Evolutionary conservation across 2,797 vertebrate genomes (phyloP).

Genomic region (Sebastes vulpes): DNA sequence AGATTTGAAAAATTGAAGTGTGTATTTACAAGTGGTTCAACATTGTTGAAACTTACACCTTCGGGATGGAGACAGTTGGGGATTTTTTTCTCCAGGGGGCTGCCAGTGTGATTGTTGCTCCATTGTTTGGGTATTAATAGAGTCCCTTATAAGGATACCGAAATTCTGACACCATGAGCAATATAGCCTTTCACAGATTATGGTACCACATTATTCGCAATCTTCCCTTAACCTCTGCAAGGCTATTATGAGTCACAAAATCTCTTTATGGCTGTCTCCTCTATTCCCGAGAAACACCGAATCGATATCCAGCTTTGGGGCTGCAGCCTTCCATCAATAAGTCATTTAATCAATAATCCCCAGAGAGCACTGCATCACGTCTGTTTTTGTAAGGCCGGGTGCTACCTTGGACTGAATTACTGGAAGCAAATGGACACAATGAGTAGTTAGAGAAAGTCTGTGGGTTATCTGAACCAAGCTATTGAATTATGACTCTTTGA

Average conservation of each 20-base stretch:
- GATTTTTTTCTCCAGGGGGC: neutral
- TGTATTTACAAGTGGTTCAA: neutral
- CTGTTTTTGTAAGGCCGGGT: constrained; percentile 19
- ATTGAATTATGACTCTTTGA: neutral
- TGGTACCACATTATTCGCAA: neutral
- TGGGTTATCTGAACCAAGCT: neutral
- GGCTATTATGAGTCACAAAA: constrained; percentile 30
- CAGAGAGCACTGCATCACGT: constrained; percentile 9
- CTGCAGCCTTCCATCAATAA: constrained; percentile 52
- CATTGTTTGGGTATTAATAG: neutral
- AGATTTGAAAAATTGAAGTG: neutral
- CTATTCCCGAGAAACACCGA: constrained; percentile 22
- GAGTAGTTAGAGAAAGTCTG: neutral
- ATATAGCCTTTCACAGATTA: constrained; percentile 1
- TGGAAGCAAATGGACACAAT: constrained; percentile 1
- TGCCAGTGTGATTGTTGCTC: neutral
- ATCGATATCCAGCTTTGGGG: constrained; percentile 41
- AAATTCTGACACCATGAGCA: constrained; percentile 1
- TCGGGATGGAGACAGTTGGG: neutral
- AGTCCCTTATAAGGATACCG: neutral
- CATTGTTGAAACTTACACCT: neutral
- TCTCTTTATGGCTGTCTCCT: constrained; percentile 24
- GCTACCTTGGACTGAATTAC: constrained; percentile 1
- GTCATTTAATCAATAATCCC: constrained; percentile 56
- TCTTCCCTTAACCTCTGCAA: constrained; percentile 15